Evolutionary conservation across 2,113 vertebrate genomes (phyloP), one percentile per base, ranked within the genome.

Genomic region (Callipepla squamata): DNA sequence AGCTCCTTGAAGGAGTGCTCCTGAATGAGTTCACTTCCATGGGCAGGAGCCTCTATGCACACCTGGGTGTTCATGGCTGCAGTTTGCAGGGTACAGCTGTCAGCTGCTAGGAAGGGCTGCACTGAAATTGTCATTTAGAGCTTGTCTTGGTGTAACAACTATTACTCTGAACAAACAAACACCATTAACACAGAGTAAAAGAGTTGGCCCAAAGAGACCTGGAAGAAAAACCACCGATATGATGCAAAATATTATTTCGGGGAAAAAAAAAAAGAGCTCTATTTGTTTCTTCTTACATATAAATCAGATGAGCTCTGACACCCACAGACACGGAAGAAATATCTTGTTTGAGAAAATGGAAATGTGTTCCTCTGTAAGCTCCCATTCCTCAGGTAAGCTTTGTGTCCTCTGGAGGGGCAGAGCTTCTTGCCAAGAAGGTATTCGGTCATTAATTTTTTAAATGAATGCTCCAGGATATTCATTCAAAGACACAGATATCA

Each of bases 381-480:
- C 66, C 42, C 48, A 25, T 40, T 18, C 80, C 34, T 11, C 1
- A 91, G 81, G 53, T 92, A 76, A 76, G 80, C 48, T 87, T 76
- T 10, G 7, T 61, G 82, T 47, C 58, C 63, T 96, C 84, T 55
- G 32, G 66, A 80, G 65, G 68, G 36, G 57, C 11, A 17, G 22
- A 76, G 86, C 38, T 48, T 32, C 25, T 63, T 73, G 85, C n/a
- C 84, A 84, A 77, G 58, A 66, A 92, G 34, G 47, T 67, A 40
- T 36, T 79, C 76, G 32, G 58, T 58, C 70, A 69, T 40, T 65
- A 28, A 53, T 91, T 87, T 94, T 76, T 94, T 42, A 45, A 95
- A 59, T 74, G 55, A 73, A 89, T 88, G 68, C 67, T 78, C 80
- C 86, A 82, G 77, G 32, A 87, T n/a, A 58, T 51, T 82, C 47